Percentiles rank a stretch among this genome's conserved stretches.
Evolutionary conservation across 2,797 vertebrate genomes (phyloP).

Genomic region (Botia kubotai): DNA sequence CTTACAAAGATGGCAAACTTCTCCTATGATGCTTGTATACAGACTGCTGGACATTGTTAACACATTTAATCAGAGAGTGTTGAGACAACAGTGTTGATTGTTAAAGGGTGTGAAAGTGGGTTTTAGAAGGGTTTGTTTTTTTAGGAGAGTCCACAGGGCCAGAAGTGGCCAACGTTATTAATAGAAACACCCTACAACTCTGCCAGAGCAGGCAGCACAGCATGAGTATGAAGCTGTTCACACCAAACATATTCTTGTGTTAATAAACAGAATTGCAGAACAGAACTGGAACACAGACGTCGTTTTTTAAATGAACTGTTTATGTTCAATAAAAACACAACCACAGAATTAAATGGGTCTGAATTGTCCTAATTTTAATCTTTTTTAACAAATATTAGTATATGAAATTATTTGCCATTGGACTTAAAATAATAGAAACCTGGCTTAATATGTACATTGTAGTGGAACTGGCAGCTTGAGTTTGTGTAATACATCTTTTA

Average conservation of each 20-base stretch:
- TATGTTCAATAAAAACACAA: neutral
- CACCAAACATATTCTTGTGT: neutral
- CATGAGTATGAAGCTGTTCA: neutral
- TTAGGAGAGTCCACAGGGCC: neutral
- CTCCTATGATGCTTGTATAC: neutral
- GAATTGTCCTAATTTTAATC: too few species aligned
- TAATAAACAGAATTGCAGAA: neutral
- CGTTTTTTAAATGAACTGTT: neutral
- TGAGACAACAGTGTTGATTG: slow-evolving; percentile 8
- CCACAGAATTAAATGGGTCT: neutral
- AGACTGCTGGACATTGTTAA: neutral
- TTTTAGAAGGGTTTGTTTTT: neutral
- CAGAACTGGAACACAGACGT: neutral
- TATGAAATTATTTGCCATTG: too few species aligned
- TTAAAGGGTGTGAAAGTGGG: neutral
- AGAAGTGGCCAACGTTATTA: neutral
- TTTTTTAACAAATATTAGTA: too few species aligned
- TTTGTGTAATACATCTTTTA: slow-evolving; percentile 8
- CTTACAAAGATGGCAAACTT: neutral
- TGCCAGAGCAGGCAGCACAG: neutral
- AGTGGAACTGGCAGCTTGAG: neutral
- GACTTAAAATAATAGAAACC: too few species aligned
- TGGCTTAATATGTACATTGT: neutral
- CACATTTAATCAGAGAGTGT: slow-evolving; percentile 1
- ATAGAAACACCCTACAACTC: neutral